Evolutionary conservation across 2,888 invertebrate species (phyloP).

Genomic region (Notodonta dromedarius): DNA sequence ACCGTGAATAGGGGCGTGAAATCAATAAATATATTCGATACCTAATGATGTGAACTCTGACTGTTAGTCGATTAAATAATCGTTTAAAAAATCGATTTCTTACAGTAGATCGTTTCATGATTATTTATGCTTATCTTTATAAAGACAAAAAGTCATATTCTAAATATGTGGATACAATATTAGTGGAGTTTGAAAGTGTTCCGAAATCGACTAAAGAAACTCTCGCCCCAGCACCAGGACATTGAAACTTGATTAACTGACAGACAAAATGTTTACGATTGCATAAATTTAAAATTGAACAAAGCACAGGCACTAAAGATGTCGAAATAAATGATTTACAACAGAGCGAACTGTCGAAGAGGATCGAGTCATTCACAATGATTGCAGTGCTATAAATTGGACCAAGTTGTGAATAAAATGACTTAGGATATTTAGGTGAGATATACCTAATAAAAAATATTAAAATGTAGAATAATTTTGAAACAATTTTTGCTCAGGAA

Average conservation of each 20-base stretch:
- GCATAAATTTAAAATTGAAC: not conserved
- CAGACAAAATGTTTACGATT: not conserved
- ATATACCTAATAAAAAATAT: too few species aligned
- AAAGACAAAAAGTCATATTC: not conserved
- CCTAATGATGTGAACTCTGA: slow-evolving; percentile 39
- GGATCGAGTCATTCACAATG: not conserved
- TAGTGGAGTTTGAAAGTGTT: not conserved
- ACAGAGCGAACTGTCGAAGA: not conserved
- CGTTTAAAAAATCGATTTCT: slow-evolving; percentile 35
- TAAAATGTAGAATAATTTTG: too few species aligned
- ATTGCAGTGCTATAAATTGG: not conserved
- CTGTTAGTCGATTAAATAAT: slow-evolving; percentile 43
- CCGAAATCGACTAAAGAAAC: not conserved
- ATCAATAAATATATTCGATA: slow-evolving; percentile 51
- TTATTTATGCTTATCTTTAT: slow-evolving; percentile 19
- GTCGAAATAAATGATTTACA: slow-evolving; percentile 3
- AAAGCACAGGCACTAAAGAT: not conserved
- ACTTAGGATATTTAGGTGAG: too few species aligned
- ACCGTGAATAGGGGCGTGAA: slow-evolving; percentile 52
- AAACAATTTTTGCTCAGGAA: too few species aligned
- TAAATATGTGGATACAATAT: not conserved
- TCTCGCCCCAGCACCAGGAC: not conserved
- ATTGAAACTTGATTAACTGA: not conserved
- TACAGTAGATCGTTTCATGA: slow-evolving; percentile 21
- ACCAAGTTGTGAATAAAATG: too few species aligned